Evolutionary conservation across 2,797 vertebrate species (phyloP).

Genomic region (Pogoniulus pusillus): DNA sequence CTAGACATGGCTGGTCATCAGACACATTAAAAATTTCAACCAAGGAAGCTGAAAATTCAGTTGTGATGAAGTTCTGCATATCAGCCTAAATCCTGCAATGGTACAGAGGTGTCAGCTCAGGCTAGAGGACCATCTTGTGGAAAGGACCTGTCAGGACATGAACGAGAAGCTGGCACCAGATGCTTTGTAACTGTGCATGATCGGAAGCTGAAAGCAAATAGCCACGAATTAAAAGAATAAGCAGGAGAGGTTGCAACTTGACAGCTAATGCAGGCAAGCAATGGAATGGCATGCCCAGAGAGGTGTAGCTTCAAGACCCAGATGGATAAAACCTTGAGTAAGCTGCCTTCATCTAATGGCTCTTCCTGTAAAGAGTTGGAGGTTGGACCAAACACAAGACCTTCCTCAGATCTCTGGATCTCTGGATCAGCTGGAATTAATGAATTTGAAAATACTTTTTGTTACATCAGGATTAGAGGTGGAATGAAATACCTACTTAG

Average conservation of each 20-base stretch:
- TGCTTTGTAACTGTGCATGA: fast-evolving
- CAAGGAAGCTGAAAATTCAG: background rate
- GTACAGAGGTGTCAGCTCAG: background rate
- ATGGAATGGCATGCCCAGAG: background rate
- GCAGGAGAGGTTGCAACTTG: background rate
- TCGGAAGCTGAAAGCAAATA: background rate
- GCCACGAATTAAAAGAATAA: background rate
- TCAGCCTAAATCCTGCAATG: background rate
- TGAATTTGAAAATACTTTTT: background rate
- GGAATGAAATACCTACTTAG: background rate
- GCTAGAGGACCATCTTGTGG: background rate
- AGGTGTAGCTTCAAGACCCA: background rate
- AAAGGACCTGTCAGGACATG: background rate
- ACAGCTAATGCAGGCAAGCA: background rate
- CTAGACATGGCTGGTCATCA: background rate
- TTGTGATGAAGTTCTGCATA: background rate
- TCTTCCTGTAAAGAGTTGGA: background rate
- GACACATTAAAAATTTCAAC: background rate
- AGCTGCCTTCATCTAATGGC: background rate
- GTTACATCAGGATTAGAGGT: background rate
- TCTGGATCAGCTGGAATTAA: background rate
- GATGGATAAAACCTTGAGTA: background rate
- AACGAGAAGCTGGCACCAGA: background rate
- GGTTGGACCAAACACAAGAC: background rate
- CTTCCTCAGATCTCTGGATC: background rate